These are phyloP conservation scores for Therioaphis trifolii DNA, from an alignment of 2,888 invertebrate species.

Conservation along the genomic window DNA sequence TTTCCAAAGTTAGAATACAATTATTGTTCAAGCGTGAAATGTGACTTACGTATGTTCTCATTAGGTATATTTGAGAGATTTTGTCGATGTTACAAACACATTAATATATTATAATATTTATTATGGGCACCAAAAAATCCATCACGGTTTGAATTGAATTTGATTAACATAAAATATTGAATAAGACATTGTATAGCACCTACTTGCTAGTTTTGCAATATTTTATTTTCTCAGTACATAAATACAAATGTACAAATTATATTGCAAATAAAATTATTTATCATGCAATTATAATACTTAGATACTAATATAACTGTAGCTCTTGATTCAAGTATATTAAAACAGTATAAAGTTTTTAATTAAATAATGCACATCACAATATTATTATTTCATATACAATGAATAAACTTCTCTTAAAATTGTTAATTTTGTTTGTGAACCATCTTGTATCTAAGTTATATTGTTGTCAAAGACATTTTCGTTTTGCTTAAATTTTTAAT, in stretches of 20 bases:
- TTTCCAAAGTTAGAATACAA: background rate
- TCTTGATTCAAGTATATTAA: background rate
- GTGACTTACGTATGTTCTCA: too few species aligned
- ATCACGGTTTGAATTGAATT: too few species aligned
- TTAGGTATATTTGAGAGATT: too few species aligned
- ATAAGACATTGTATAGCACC: too few species aligned
- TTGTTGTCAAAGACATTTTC: background rate
- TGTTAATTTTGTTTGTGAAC: background rate
- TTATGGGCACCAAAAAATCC: too few species aligned
- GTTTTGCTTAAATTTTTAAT: background rate
- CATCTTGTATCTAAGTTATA: background rate
- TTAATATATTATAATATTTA: too few species aligned
- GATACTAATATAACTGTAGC: background rate
- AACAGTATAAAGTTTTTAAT: background rate
- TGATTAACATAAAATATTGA: too few species aligned
- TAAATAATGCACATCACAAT: background rate
- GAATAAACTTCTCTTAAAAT: background rate
- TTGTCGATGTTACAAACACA: too few species aligned
- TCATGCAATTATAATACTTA: background rate
- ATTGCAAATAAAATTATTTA: background rate
- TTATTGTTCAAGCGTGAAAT: too few species aligned
- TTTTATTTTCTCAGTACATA: too few species aligned
- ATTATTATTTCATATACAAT: background rate
- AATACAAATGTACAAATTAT: too few species aligned
- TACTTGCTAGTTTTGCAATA: too few species aligned